phyloP scores from a whole-genome alignment of 2,888 invertebrate genomes.

The Lepidochrysops patricia region DNA sequence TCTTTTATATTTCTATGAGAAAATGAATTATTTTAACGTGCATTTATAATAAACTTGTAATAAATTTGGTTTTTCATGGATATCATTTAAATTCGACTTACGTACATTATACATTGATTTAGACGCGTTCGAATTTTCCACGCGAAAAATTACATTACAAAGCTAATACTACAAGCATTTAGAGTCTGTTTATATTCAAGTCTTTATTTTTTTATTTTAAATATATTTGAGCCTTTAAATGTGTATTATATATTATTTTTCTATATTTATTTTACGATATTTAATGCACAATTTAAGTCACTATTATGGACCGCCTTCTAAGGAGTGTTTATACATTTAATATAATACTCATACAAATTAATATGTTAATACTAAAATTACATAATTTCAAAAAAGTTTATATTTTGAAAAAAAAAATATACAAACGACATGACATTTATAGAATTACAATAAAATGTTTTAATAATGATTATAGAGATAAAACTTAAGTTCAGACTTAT shows the following conservation, averaged over 20 bases:
- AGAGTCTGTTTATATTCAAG: constrained; percentile 58
- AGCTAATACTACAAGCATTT: constrained; percentile 61
- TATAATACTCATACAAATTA: background rate
- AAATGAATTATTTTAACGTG: constrained; percentile 25
- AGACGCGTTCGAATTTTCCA: constrained; percentile 18
- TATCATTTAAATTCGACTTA: constrained; percentile 19
- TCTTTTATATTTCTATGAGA: constrained; percentile 14
- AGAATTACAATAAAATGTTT: background rate
- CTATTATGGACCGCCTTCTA: constrained; percentile 73
- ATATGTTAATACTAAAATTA: background rate
- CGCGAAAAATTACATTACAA: constrained; percentile 37
- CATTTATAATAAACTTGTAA: constrained; percentile 21
- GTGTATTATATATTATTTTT: constrained; percentile 45
- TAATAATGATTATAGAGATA: background rate
- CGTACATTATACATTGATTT: constrained; percentile 18
- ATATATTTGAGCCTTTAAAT: constrained; percentile 68
- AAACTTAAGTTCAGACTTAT: background rate
- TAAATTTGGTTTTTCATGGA: background rate
- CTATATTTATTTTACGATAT: constrained; percentile 53
- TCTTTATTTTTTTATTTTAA: constrained; percentile 59
- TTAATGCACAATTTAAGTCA: constrained; percentile 72
- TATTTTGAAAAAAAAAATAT: background rate
- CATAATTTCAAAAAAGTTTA: background rate
- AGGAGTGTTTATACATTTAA: constrained; percentile 30
- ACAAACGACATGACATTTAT: background rate